Evolutionary conservation across 2,113 vertebrate species (phyloP).

Genomic region (Danionella cerebrum): DNA sequence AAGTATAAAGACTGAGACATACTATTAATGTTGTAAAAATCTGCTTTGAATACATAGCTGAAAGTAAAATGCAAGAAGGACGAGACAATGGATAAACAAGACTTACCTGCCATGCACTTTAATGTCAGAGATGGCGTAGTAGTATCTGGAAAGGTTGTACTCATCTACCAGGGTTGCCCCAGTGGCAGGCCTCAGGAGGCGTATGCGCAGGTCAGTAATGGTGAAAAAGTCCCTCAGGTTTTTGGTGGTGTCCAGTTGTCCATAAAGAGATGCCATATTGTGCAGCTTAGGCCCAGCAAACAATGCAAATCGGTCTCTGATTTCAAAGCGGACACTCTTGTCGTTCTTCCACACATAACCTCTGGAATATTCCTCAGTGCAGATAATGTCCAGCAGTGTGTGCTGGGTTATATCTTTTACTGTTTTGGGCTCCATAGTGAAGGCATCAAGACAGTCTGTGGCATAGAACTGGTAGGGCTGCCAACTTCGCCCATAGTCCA

Average conservation of each 20-base stretch:
- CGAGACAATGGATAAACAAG: background rate
- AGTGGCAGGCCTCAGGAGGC: constrained; percentile 86
- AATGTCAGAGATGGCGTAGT: constrained; percentile 97
- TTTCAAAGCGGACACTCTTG: constrained; percentile 96
- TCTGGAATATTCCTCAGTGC: constrained; percentile 95
- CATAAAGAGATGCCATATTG: constrained; percentile 98
- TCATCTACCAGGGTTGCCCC: constrained; percentile 93
- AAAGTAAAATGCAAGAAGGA: background rate
- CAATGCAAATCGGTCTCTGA: constrained; percentile 95
- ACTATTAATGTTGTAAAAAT: too few relatives aligned
- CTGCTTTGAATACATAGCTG: too few relatives aligned
- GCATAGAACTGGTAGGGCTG: constrained; percentile 98
- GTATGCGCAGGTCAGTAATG: constrained; percentile 90
- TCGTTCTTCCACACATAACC: constrained; percentile 91
- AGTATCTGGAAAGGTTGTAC: constrained; percentile 88
- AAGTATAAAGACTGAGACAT: too few relatives aligned
- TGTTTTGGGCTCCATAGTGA: constrained; percentile 96
- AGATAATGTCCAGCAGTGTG: constrained; percentile 95
- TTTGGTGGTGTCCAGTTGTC: constrained; percentile 96
- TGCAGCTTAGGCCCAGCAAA: constrained; percentile 92
- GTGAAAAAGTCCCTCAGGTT: constrained; percentile 98
- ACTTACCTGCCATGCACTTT: constrained; percentile 97
- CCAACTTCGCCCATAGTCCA: constrained; percentile 93
- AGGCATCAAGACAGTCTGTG: constrained; percentile 94
- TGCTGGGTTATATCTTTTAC: constrained; percentile 88